phyloP scores from a whole-genome alignment of 2,797 vertebrate species.

The Characodon lateralis region DNA sequence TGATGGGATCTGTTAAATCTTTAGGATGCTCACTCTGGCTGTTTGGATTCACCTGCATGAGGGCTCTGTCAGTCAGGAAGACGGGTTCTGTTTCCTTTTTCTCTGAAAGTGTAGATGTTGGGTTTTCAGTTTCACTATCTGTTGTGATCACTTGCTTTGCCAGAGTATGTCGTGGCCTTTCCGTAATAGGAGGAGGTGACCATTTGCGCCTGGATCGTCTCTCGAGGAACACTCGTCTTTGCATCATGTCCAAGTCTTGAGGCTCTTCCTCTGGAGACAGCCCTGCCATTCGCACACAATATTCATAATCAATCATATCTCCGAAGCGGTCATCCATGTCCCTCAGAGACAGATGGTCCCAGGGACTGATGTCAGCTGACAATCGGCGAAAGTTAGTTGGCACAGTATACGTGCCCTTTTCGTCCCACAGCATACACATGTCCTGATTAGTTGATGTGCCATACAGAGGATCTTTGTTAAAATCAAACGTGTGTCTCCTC shows the following conservation, averaged over 20 bases:
- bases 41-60: conserved; percentile 17
- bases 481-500: conserved; percentile 76
- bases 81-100: conserved; percentile 33
- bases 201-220: conserved; percentile 61
- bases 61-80: conserved; percentile 19
- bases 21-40: conserved; percentile 1
- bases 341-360: conserved; percentile 46
- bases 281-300: conserved; percentile 57
- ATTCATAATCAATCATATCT: conserved; percentile 69
- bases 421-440: conserved; percentile 73
- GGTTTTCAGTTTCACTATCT: conserved; percentile 36
- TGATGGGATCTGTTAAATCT: conserved; percentile 18
- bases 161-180: conserved; percentile 51
- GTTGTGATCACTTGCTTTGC: conserved; percentile 31
- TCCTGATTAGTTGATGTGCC: conserved; percentile 62
- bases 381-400: conserved; percentile 51
- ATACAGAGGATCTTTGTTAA: conserved; percentile 51
- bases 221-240: conserved; percentile 61
- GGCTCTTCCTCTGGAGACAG: conserved; percentile 61
- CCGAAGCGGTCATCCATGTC: conserved; percentile 55
- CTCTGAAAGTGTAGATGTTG: conserved; percentile 29
- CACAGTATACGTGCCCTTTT: conserved; percentile 39
- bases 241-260: conserved; percentile 71
- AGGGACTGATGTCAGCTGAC: conserved; percentile 55
- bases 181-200: conserved; percentile 62